Percentiles rank a stretch among this genome's conserved stretches.
phyloP scores from a whole-genome alignment of 1,140 invertebrate species.

The Belonocnema kinseyi region DNA sequence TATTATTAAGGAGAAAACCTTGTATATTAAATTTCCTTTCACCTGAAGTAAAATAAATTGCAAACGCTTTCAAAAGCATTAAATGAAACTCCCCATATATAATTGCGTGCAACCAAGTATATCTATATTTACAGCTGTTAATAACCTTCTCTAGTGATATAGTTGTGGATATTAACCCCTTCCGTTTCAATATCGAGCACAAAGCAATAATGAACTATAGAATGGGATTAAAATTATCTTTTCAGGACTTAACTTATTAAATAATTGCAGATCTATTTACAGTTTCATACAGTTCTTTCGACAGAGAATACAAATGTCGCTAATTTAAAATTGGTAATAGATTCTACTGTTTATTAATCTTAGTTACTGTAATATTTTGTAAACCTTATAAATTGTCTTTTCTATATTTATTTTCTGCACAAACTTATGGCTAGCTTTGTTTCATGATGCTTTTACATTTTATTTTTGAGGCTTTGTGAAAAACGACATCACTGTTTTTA shows the following conservation, averaged over 20 bases:
- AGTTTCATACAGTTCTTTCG: conserved; percentile 14
- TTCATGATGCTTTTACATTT: too few relatives aligned
- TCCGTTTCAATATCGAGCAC: conserved; percentile 16
- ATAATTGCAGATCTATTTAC: neutral
- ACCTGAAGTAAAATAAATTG: neutral
- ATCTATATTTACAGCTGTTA: neutral
- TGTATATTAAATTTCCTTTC: too few relatives aligned
- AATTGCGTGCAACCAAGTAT: neutral
- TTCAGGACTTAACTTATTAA: conserved; percentile 16
- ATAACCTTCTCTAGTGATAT: neutral
- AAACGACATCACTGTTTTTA: too few relatives aligned
- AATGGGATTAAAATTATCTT: conserved; percentile 29
- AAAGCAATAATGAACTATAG: conserved; percentile 17
- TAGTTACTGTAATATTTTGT: too few relatives aligned
- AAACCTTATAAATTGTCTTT: too few relatives aligned
- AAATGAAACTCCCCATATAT: neutral
- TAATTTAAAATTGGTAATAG: neutral
- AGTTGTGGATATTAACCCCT: conserved; percentile 17
- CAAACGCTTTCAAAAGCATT: neutral
- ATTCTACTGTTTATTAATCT: neutral
- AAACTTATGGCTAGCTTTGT: too few relatives aligned
- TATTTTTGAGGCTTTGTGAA: too few relatives aligned
- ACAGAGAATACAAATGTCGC: neutral
- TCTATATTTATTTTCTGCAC: too few relatives aligned
- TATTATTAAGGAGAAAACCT: neutral